phyloP scores from a whole-genome alignment of 2,888 invertebrate genomes.

The Leucophenga montana region DNA sequence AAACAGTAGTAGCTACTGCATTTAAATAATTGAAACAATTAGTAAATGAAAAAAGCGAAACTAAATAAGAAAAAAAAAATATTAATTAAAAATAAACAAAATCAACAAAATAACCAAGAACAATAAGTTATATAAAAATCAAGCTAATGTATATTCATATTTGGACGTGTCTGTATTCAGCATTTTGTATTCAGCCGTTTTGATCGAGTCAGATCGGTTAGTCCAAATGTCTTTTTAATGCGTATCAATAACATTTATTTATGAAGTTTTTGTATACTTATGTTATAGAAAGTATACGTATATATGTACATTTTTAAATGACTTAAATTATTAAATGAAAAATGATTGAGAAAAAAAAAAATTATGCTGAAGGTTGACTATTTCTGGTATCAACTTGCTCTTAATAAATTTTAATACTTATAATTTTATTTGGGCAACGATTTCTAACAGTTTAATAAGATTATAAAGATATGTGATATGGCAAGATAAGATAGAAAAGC shows the following conservation, averaged over 20 bases:
- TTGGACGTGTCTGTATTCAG: conserved; percentile 13
- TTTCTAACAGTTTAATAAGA: too few relatives aligned
- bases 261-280: conserved; percentile 64
- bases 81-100: neutral
- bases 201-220: conserved; percentile 6
- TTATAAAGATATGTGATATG: too few relatives aligned
- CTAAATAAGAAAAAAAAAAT: neutral
- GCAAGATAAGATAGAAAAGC: too few relatives aligned
- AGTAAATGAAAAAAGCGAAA: conserved; percentile 14
- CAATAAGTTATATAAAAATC: conserved; percentile 16
- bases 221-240: conserved; percentile 53
- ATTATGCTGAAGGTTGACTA: neutral
- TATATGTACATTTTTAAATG: conserved; percentile 65
- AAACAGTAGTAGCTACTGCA: conserved; percentile 29
- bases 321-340: conserved; percentile 63
- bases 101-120: conserved; percentile 8
- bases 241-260: conserved; percentile 63
- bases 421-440: too few relatives aligned
- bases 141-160: neutral
- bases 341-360: conserved; percentile 41
- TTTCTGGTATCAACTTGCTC: too few relatives aligned
- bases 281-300: conserved; percentile 59
- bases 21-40: conserved; percentile 26
- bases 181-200: neutral
- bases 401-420: too few relatives aligned